Percentiles rank a stretch among this genome's conserved stretches.
Conservation (phyloP, 2,888 invertebrate species). For the Andrena fulva region DNA sequence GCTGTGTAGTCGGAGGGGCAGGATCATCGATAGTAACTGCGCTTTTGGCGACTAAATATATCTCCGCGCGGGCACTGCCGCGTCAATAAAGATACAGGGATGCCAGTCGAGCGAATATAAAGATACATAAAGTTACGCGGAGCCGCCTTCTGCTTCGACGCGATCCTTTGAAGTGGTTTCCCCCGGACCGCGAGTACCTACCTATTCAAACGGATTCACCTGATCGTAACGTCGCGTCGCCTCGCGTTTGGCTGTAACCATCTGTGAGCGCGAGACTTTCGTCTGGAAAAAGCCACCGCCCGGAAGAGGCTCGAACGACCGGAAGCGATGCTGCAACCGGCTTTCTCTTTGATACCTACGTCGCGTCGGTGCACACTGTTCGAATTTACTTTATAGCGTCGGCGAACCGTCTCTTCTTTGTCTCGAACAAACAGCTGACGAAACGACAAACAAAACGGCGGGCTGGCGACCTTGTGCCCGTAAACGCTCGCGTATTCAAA, state of each 20-base stretch:
- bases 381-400: not conserved
- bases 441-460: too few relatives aligned
- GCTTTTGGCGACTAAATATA: conserved; percentile 37
- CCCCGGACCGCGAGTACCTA: conserved; percentile 49
- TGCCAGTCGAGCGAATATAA: not conserved
- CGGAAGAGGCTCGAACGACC: conserved; percentile 74
- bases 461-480: too few relatives aligned
- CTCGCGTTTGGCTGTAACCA: conserved; percentile 65
- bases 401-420: too few relatives aligned
- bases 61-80: not conserved
- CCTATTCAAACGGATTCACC: conserved; percentile 72
- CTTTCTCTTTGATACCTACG: conserved; percentile 60
- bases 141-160: conserved; percentile 51
- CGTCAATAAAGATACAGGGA: conserved; percentile 1
- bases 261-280: conserved; percentile 26
- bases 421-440: too few relatives aligned
- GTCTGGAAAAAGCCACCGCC: conserved; percentile 43
- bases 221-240: conserved; percentile 73
- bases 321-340: conserved; percentile 69
- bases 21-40: conserved; percentile 1
- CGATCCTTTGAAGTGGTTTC: conserved; percentile 73
- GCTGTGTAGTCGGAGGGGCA: not conserved
- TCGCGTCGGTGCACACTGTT: not conserved
- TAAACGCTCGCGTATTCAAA: too few relatives aligned
- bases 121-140: conserved; percentile 35